Conservation (phyloP, 2,888 invertebrate genomes). For the Cerastis leucographa region DNA sequence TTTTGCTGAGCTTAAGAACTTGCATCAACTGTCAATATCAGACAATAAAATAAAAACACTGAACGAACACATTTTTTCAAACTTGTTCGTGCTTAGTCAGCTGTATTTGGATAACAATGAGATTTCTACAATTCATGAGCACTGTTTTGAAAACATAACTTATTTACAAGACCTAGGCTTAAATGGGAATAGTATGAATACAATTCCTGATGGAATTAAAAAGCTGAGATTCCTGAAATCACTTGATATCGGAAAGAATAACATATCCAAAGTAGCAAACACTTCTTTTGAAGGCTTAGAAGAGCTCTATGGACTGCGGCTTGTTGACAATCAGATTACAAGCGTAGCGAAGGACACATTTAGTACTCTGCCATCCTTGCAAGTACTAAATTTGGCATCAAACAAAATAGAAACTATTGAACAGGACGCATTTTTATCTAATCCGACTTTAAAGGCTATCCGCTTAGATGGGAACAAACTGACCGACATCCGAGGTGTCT, state of each 20-base stretch:
- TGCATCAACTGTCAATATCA: constrained; percentile 94
- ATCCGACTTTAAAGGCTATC: constrained; percentile 93
- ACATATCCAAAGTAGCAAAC: constrained; percentile 93
- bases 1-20: constrained; percentile 93
- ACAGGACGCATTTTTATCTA: constrained; percentile 94
- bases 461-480: constrained; percentile 94
- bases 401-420: constrained; percentile 94
- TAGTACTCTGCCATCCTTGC: constrained; percentile 92
- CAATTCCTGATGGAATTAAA: constrained; percentile 92
- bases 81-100: constrained; percentile 93
- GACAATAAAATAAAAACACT: constrained; percentile 93
- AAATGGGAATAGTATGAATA: constrained; percentile 93
- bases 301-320: constrained; percentile 93
- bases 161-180: constrained; percentile 94
- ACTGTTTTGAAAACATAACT: constrained; percentile 94
- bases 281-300: constrained; percentile 94
- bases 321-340: constrained; percentile 95
- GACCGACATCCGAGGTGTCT: constrained; percentile 94
- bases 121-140: constrained; percentile 92
- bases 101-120: constrained; percentile 94
- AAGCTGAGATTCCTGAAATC: constrained; percentile 93
- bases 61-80: constrained; percentile 93
- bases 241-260: constrained; percentile 95
- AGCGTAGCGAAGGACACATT: constrained; percentile 94
- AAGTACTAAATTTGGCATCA: constrained; percentile 95